These are phyloP conservation scores for Spodoptera picta DNA, from an alignment of 2,888 invertebrate genomes.

Conservation along the genomic window DNA sequence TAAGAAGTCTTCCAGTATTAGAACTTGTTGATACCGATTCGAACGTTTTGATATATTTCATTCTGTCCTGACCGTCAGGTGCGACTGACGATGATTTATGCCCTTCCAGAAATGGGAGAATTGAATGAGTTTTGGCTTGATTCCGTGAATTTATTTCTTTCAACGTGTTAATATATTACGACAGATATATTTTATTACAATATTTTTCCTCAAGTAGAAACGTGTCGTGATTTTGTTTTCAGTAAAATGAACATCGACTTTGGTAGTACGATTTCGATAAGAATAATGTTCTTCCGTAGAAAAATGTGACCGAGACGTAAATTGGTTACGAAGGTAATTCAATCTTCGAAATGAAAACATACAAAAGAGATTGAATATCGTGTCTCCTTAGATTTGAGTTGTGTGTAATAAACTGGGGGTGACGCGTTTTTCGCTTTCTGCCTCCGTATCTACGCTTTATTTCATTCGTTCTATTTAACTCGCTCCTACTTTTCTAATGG, in stretches of 20 bases:
- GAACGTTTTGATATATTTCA: slow-evolving; percentile 79
- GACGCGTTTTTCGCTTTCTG: slow-evolving; percentile 8
- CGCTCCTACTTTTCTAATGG: slow-evolving; percentile 1
- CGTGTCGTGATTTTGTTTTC: slow-evolving; percentile 43
- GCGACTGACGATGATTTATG: slow-evolving; percentile 84
- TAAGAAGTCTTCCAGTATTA: slow-evolving; percentile 55
- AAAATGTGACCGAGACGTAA: slow-evolving; percentile 60
- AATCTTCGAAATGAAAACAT: slow-evolving; percentile 65
- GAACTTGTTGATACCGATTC: slow-evolving; percentile 74
- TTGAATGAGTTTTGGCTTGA: slow-evolving; percentile 73
- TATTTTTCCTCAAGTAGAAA: slow-evolving; percentile 40
- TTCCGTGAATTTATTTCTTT: slow-evolving; percentile 67
- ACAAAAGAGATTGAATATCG: slow-evolving; percentile 71
- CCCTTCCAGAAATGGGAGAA: slow-evolving; percentile 73
- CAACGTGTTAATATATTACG: slow-evolving; percentile 59
- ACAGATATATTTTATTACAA: slow-evolving; percentile 50
- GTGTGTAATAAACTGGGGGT: slow-evolving; percentile 12
- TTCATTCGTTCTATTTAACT: slow-evolving; percentile 17
- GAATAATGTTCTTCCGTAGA: slow-evolving; percentile 55
- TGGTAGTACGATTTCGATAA: slow-evolving; percentile 29
- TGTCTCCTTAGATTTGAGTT: slow-evolving; percentile 66
- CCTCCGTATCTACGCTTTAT: background rate
- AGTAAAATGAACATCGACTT: slow-evolving; percentile 34
- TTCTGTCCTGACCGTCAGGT: slow-evolving; percentile 75
- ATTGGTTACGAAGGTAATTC: slow-evolving; percentile 68